Percentiles rank a stretch among this genome's conserved stretches.
Conservation (phyloP, 2,797 vertebrate genomes). For the Loriculus beryllinus region DNA sequence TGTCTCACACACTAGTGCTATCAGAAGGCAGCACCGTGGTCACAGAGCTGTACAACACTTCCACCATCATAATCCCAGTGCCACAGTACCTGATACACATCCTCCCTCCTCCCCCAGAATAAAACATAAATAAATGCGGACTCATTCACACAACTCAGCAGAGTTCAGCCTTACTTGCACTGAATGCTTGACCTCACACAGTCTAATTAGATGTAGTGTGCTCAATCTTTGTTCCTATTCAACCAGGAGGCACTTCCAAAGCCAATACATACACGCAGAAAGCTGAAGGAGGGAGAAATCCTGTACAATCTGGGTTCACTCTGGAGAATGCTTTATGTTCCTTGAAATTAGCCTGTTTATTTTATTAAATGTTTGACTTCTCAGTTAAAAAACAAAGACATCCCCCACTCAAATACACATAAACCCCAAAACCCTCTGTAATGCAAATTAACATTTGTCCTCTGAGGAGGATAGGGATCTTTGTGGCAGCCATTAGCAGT, state of each 20-base stretch:
- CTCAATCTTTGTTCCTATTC: neutral
- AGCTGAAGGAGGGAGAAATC: neutral
- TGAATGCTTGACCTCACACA: neutral
- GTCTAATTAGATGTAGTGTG: neutral
- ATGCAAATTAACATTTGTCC: constrained; percentile 37
- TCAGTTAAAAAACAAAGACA: neutral
- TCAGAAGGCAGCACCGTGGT: neutral
- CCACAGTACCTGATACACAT: rapidly evolving
- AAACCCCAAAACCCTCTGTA: neutral
- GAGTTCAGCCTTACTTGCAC: rapidly evolving
- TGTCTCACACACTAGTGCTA: neutral
- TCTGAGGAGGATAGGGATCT: neutral
- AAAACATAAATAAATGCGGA: neutral
- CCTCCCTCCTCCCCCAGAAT: neutral
- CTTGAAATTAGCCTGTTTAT: neutral
- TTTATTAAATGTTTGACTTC: neutral
- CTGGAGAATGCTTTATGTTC: neutral
- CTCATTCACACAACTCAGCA: neutral
- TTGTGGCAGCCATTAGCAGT: neutral
- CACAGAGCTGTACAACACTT: neutral
- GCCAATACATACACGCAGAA: neutral
- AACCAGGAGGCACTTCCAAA: neutral
- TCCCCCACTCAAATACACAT: neutral
- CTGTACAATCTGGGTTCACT: neutral
- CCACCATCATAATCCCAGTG: neutral